Evolutionary conservation across 2,888 invertebrate genomes (phyloP), one percentile per base, ranked within the genome.

Genomic region (Eustalomyia histrio): DNA sequence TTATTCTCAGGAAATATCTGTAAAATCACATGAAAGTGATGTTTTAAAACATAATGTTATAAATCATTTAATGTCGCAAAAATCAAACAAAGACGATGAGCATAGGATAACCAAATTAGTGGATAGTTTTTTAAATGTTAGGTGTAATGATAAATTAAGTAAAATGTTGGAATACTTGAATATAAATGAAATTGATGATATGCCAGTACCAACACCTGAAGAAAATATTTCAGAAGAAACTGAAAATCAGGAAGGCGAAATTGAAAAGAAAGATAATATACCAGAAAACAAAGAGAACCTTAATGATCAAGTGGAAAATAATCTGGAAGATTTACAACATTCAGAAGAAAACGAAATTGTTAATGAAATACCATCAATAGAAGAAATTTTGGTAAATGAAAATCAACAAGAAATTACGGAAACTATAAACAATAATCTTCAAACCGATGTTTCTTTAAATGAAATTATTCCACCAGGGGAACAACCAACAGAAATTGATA

Each of bases 1-100:
- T 6, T 81, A 81, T 58, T 81, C 81, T 10, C 81, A 81, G 43
- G 81, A 81, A 18, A 39, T 71, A 8, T 61, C 67, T 4, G 10
- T 17, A n/a, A 61, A 63, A 24, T 7, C 4, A n/a, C 9, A 16
- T 0, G 81, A 78, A 18, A n/a, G 39, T 14, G 55, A 71, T n/a
- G 33, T 55, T 47, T 63, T 81, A n/a, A 78, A 78, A 53, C 74
- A 78, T 52, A 78, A 78, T 67, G 17, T 81, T 9, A 61, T 78
- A 10, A 78, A 65, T 21, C 60, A 73, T 17, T 55, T 78, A 7
- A 33, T 67, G 8, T 57, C 63, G 29, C 65, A 69, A 50, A 71
- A 63, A 14, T 7, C 10, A n/a, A 52, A 64, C 14, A 65, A 61
- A 52, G 50, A 35, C 2, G 18, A 39, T 39, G 1, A 71, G 52